Evolutionary conservation across 2,113 vertebrate species (phyloP).

Genomic region (Siniperca knerii): DNA sequence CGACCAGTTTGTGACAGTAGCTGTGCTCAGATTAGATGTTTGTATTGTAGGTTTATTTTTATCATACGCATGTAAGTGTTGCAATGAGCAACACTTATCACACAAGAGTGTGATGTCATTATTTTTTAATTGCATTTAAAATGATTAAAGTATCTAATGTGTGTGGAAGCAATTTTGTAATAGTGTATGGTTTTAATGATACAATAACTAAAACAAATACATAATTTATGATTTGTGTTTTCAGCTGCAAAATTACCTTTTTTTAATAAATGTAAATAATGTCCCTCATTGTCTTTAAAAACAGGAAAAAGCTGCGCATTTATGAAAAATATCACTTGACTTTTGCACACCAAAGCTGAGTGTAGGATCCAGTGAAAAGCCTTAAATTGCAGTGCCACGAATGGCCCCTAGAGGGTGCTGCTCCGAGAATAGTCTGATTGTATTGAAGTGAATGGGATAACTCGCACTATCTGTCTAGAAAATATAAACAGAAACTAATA

Average conservation of each 20-base stretch:
- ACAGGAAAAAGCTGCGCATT: background rate
- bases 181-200: background rate
- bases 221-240: background rate
- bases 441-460: background rate
- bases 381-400: too few species aligned
- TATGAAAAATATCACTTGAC: background rate
- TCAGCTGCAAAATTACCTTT: background rate
- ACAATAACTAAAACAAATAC: background rate
- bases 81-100: background rate
- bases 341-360: background rate
- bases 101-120: background rate
- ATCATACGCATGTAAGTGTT: background rate
- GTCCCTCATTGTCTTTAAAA: too few species aligned
- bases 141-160: fast-evolving
- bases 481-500: too few species aligned
- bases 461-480: too few species aligned
- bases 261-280: background rate
- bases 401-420: background rate
- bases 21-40: background rate
- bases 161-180: background rate
- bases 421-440: background rate
- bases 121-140: background rate
- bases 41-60: background rate
- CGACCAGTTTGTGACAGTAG: background rate
- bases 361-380: too few species aligned